Evolutionary conservation across 2,113 vertebrate species (phyloP).

Genomic region (Clarias macrocephalus): DNA sequence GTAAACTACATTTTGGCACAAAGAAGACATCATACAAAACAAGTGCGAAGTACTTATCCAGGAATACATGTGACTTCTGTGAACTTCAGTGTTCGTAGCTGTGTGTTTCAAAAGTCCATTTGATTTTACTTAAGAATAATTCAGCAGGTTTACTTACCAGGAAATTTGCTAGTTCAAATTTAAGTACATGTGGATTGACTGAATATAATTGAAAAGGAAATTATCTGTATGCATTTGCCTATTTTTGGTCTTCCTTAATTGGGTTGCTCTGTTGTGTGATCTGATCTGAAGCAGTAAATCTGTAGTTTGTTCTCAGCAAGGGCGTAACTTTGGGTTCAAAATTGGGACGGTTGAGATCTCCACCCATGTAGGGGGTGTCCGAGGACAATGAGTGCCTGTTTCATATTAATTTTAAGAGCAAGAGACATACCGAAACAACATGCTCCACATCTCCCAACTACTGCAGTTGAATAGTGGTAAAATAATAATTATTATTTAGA

Average conservation of each 20-base stretch:
- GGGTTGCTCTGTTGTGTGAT: neutral
- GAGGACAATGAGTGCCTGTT: too few species aligned
- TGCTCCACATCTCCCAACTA: too few species aligned
- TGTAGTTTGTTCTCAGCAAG: neutral
- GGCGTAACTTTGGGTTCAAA: too few species aligned
- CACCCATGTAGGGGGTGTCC: too few species aligned
- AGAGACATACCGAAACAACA: too few species aligned
- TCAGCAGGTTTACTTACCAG: neutral
- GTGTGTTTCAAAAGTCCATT: neutral
- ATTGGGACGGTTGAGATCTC: too few species aligned
- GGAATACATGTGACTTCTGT: neutral
- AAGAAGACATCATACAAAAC: neutral
- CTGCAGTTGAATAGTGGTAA: too few species aligned
- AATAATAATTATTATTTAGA: too few species aligned
- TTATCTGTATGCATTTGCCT: neutral
- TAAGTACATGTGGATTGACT: neutral
- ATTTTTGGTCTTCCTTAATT: neutral
- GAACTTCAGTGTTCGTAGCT: neutral
- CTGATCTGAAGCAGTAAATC: neutral
- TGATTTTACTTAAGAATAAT: neutral
- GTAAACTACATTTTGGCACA: neutral
- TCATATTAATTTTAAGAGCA: too few species aligned
- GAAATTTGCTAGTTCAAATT: neutral
- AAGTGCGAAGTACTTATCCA: neutral
- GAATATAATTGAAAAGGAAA: neutral